Evolutionary conservation across 2,113 vertebrate species (phyloP).

Genomic region (Gasterosteus nipponicus): DNA sequence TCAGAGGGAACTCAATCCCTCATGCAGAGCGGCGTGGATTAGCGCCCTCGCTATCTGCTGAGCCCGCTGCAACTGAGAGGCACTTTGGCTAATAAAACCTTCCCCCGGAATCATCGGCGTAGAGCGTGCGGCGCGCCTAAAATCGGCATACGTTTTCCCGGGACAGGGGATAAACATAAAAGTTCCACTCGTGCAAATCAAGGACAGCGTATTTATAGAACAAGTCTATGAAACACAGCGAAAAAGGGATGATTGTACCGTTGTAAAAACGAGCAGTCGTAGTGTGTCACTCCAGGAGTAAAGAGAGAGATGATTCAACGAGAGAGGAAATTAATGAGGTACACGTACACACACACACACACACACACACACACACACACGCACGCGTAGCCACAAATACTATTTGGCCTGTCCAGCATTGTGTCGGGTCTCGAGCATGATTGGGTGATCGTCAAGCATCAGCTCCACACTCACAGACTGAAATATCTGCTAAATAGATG

Average conservation of each 20-base stretch:
- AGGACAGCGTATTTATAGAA: slow-evolving; percentile 31
- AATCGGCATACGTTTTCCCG: slow-evolving; percentile 31
- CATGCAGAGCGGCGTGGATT: slow-evolving; percentile 60
- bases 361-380: slow-evolving; percentile 32
- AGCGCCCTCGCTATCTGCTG: slow-evolving; percentile 67
- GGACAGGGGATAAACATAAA: too few species aligned
- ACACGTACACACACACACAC: slow-evolving; percentile 9
- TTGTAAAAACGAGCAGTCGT: slow-evolving; percentile 57
- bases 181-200: too few species aligned
- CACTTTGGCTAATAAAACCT: slow-evolving; percentile 59
- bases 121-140: background rate
- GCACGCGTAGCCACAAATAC: slow-evolving; percentile 17
- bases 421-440: slow-evolving; percentile 27
- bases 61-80: slow-evolving; percentile 54
- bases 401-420: slow-evolving; percentile 12
- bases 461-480: background rate
- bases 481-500: background rate
- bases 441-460: slow-evolving; percentile 23
- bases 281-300: slow-evolving; percentile 55
- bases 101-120: background rate
- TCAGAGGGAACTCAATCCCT: slow-evolving; percentile 69
- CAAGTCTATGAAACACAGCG: slow-evolving; percentile 27
- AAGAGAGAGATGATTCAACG: slow-evolving; percentile 47
- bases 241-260: slow-evolving; percentile 25
- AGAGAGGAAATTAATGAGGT: slow-evolving; percentile 57